Percentiles rank a stretch among this genome's conserved stretches.
phyloP scores from a whole-genome alignment of 2,113 vertebrate genomes.

The Petroica traversi region DNA sequence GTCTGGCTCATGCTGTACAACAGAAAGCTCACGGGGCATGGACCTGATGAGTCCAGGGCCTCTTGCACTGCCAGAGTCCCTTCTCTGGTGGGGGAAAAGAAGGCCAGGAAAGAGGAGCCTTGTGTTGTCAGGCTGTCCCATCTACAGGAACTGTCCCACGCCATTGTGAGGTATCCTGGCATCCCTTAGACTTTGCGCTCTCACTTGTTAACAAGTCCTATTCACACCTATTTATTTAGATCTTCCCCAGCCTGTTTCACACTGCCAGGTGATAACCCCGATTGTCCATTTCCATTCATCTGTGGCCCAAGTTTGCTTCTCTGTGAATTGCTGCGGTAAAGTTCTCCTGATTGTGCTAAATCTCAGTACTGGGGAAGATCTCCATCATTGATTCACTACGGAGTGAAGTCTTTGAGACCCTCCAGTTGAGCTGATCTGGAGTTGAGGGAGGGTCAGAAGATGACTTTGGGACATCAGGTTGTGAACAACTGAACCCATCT shows the following conservation, averaged over 20 bases:
- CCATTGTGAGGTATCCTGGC: not conserved
- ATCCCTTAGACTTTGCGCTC: not conserved
- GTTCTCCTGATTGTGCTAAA: not conserved
- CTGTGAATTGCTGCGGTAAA: not conserved
- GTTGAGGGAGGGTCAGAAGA: not conserved
- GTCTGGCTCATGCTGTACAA: not conserved
- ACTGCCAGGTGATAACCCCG: not conserved
- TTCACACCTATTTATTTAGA: not conserved
- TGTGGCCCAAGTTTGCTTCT: not conserved
- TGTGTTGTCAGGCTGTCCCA: not conserved
- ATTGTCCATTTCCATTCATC: not conserved
- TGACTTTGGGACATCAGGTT: not conserved
- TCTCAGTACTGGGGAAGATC: not conserved
- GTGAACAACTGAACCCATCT: not conserved
- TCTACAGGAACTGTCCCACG: not conserved
- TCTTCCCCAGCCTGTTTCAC: not conserved
- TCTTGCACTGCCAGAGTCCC: not conserved
- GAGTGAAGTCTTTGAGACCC: not conserved
- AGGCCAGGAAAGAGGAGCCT: not conserved
- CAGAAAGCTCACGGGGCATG: rapidly evolving
- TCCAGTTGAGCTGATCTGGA: not conserved
- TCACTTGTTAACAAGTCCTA: not conserved
- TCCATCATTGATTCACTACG: not conserved
- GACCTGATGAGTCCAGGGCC: not conserved
- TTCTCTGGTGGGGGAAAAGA: no score